These are phyloP conservation scores for Criorhina ranunculi DNA, from an alignment of 2,888 invertebrate genomes.

Conservation along the genomic window DNA sequence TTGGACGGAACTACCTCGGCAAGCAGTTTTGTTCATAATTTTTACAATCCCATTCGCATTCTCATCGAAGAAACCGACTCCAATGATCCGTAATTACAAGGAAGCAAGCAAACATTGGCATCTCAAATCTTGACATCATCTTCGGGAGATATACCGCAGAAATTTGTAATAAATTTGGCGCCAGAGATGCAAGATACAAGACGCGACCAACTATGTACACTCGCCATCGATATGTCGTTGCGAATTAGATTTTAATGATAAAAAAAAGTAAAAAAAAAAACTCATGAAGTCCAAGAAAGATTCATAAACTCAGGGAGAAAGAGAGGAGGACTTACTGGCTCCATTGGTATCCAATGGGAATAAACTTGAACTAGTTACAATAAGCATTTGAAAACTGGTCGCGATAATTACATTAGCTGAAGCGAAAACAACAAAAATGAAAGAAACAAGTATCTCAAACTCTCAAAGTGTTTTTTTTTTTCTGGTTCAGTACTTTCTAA, in stretches of 20 bases:
- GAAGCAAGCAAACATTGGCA: constrained; percentile 22
- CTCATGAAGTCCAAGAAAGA: constrained; percentile 12
- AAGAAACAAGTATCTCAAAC: constrained; percentile 46
- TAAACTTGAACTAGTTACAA: constrained; percentile 61
- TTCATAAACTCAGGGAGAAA: no score
- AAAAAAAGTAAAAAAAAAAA: constrained; percentile 3
- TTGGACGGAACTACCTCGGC: neutral
- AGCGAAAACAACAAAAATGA: neutral
- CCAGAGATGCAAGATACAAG: neutral
- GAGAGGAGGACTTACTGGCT: constrained; percentile 8
- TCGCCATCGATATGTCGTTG: neutral
- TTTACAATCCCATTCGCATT: constrained; percentile 10
- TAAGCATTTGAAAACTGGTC: constrained; percentile 54
- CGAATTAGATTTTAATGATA: constrained; percentile 25
- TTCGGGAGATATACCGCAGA: neutral
- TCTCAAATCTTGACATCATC: constrained; percentile 3
- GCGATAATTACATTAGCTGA: constrained; percentile 47
- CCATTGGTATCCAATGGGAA: constrained; percentile 22
- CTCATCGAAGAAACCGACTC: neutral
- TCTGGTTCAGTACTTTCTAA: constrained; percentile 67
- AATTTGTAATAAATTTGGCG: constrained; percentile 4
- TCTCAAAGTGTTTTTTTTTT: constrained; percentile 51
- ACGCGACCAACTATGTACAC: neutral
- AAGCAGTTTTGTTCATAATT: neutral
- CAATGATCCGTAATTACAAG: constrained; percentile 21